phyloP scores from a whole-genome alignment of 2,888 invertebrate species.

The Polymixis lichenea region DNA sequence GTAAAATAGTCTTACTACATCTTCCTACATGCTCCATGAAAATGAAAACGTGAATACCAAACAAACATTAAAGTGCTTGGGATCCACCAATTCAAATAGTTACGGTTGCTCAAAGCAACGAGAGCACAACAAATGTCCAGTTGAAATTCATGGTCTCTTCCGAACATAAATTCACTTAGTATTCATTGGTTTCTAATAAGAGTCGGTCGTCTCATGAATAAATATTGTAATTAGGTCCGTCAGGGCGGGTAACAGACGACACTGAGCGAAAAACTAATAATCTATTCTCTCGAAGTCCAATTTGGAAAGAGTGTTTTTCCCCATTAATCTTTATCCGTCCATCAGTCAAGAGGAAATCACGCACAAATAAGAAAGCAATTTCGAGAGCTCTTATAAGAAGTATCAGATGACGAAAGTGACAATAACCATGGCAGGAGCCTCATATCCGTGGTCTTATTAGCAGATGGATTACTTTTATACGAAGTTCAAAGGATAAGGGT shows the following conservation, averaged over 20 bases:
- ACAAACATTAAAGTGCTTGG: slow-evolving; percentile 1
- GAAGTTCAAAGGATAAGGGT: slow-evolving; percentile 15
- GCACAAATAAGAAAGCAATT: slow-evolving; percentile 70
- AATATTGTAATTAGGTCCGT: slow-evolving; percentile 76
- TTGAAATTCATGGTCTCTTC: slow-evolving; percentile 65
- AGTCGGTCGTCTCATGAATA: slow-evolving; percentile 72
- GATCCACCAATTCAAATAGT: slow-evolving; percentile 12
- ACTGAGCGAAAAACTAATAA: slow-evolving; percentile 81
- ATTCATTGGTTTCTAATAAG: slow-evolving; percentile 75
- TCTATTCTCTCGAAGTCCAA: slow-evolving; percentile 76
- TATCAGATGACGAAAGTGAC: slow-evolving; percentile 59
- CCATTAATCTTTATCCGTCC: slow-evolving; percentile 84
- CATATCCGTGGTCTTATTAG: slow-evolving; percentile 42
- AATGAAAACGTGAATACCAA: background rate
- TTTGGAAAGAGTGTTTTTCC: slow-evolving; percentile 78
- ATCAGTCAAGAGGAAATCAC: slow-evolving; percentile 76
- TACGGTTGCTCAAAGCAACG: slow-evolving; percentile 51
- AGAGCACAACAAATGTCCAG: slow-evolving; percentile 51
- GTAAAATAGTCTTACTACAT: background rate
- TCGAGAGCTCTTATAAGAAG: slow-evolving; percentile 46
- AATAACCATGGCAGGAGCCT: slow-evolving; percentile 45
- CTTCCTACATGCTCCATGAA: background rate
- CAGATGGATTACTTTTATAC: slow-evolving; percentile 49
- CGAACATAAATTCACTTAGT: slow-evolving; percentile 72
- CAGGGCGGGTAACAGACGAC: slow-evolving; percentile 58